Evolutionary conservation across 2,888 invertebrate species (phyloP).

Genomic region (Agelastica alni): DNA sequence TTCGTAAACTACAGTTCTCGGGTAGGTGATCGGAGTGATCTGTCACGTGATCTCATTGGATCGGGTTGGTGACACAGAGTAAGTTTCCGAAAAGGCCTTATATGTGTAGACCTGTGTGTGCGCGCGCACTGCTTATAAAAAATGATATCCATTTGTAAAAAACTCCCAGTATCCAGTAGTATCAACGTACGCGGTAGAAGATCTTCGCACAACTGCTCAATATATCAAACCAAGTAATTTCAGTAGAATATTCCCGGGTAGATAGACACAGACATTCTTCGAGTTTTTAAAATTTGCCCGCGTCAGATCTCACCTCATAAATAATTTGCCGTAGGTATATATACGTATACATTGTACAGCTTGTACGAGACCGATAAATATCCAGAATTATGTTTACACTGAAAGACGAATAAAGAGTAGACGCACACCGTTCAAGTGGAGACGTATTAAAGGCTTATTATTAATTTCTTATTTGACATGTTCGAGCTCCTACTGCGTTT

Average conservation of each 20-base stretch:
- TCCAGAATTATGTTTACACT: conserved; percentile 52
- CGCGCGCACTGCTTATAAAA: neutral
- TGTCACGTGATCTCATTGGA: too few relatives aligned
- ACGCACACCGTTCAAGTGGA: conserved; percentile 37
- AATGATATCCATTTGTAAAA: neutral
- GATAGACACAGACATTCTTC: conserved; percentile 53
- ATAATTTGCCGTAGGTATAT: conserved; percentile 54
- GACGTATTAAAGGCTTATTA: conserved; percentile 47
- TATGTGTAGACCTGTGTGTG: neutral
- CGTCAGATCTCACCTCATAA: conserved; percentile 57
- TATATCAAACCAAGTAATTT: conserved; percentile 43
- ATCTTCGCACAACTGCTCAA: conserved; percentile 15
- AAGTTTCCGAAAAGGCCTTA: too few relatives aligned
- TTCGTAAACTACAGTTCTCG: too few relatives aligned
- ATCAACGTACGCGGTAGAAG: neutral
- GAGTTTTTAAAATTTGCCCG: conserved; percentile 55
- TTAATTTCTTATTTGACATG: conserved; percentile 48
- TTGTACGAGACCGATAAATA: conserved; percentile 52
- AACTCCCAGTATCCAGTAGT: conserved; percentile 2
- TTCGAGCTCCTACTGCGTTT: conserved; percentile 50
- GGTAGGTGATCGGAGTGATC: too few relatives aligned
- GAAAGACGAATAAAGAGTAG: conserved; percentile 45
- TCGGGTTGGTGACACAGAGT: too few relatives aligned
- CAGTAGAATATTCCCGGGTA: conserved; percentile 48
- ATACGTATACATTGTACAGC: conserved; percentile 51